Base-by-base conservation (phyloP, 2,113 vertebrate genomes). In the Miniopterus natalensis region DNA sequence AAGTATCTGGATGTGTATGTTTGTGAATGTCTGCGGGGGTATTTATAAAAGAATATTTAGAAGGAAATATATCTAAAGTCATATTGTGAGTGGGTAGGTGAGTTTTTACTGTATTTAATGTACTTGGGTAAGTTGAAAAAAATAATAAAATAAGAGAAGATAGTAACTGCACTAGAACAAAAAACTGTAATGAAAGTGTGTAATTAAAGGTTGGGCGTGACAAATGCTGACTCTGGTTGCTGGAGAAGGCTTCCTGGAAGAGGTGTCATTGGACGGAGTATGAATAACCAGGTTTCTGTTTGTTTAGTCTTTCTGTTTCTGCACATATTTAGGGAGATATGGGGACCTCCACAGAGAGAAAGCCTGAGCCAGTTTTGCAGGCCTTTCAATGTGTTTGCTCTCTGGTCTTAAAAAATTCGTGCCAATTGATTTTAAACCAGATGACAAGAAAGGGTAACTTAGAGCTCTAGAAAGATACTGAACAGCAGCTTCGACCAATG, bases 401-500 rank as follows among this genome's bases (percentile, higher is more conserved):
- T 90, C 97, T 97, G 94, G 85, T 45, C 95, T 94, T 97, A 96
- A 98, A 97, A 97, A 95, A 98, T 97, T 97, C 95, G 97, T 97
- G 77, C 55, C 89, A 96, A 97, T 98, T 98, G 98, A 97, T 96
- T 97, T 96, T 92, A 94, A 98, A 97, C 73, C 20, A 96, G 81
- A 97, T 98, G 96, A 94, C 87, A 97, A 95, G 93, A 98, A 97
- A 95, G 88, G 89, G 95, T 97, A 96, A 36, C 8, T 93, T 95
- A 93, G 90, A 85, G 77, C 78, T 97, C 95, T 97, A 95, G 88
- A 96, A 96, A 71, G 53, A 90, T 90, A 86, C 95, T 55, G 45
- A 66, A 18, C 47, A 55, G 81, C 95, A 96, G 40, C 74, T 87
- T 77, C 14, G 8, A 90, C 97, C 11, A 9, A 29, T 0, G 0